Evolutionary conservation across 2,888 invertebrate genomes (phyloP).

Genomic region (Pharmacophagus antenor): DNA sequence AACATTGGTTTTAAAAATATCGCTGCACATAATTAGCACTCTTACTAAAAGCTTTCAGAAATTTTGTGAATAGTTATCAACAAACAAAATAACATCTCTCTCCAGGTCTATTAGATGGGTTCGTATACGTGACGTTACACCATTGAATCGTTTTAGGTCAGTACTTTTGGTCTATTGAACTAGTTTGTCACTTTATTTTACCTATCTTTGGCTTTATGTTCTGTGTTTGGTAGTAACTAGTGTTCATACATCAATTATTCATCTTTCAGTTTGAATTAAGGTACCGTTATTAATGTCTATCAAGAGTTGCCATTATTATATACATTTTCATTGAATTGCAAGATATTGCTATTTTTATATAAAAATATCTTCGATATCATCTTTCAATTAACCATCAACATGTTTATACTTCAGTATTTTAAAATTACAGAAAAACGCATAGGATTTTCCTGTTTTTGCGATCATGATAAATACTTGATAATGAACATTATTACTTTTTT

Average conservation of each 20-base stretch:
- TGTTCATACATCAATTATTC: conserved; percentile 11
- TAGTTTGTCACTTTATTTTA: not conserved
- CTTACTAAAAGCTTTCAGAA: conserved; percentile 9
- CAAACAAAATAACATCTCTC: conserved; percentile 50
- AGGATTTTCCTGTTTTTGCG: not conserved
- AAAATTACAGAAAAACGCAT: not conserved
- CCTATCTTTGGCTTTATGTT: conserved; percentile 41
- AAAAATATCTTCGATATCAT: not conserved
- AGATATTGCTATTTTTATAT: too few species aligned
- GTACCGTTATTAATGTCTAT: not conserved
- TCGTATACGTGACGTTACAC: conserved; percentile 71
- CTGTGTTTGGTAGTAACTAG: conserved; percentile 32
- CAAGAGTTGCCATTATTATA: conserved; percentile 12
- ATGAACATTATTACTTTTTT: not conserved
- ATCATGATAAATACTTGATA: not conserved
- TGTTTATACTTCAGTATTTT: not conserved
- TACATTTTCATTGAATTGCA: not conserved
- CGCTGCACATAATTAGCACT: conserved; percentile 11
- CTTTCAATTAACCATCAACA: not conserved
- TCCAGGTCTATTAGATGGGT: conserved; percentile 75
- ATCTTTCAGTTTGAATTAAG: conserved; percentile 6
- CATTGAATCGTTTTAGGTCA: conserved; percentile 76
- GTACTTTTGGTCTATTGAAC: conserved; percentile 51
- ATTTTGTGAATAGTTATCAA: conserved; percentile 26
- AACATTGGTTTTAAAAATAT: not conserved